A percentile compares a stretch with the other conserved stretches of the same genome.
These are phyloP conservation scores for Scopus umbretta DNA, from an alignment of 2,113 vertebrate genomes.

Conservation along the genomic window DNA sequence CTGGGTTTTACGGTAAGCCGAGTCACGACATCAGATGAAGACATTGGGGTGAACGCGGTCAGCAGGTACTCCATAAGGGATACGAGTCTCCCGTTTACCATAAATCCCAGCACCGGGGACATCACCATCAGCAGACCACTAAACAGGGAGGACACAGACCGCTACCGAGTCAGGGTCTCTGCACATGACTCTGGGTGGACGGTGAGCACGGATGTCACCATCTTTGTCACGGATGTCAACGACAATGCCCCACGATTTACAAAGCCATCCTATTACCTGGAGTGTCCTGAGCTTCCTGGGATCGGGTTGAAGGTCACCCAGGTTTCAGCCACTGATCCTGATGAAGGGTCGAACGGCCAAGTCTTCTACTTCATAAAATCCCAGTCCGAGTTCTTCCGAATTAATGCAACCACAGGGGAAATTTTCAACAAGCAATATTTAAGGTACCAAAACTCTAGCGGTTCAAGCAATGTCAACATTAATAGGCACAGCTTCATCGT, in stretches of 20 bases:
- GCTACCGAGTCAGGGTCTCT: slow-evolving; percentile 89
- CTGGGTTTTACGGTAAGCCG: slow-evolving; percentile 87
- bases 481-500: slow-evolving; percentile 97
- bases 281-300: slow-evolving; percentile 89
- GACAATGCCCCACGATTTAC: slow-evolving; percentile 92
- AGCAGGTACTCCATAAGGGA: slow-evolving; percentile 90
- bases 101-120: slow-evolving; percentile 88
- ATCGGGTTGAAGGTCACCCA: slow-evolving; percentile 83
- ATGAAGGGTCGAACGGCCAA: slow-evolving; percentile 88
- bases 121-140: slow-evolving; percentile 89
- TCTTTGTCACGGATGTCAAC: slow-evolving; percentile 92
- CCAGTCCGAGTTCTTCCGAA: slow-evolving; percentile 93
- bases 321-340: slow-evolving; percentile 88
- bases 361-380: slow-evolving; percentile 96
- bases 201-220: slow-evolving; percentile 93
- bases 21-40: slow-evolving; percentile 95
- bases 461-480: slow-evolving; percentile 81
- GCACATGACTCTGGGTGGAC: slow-evolving; percentile 97
- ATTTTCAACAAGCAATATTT: slow-evolving; percentile 92
- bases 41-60: slow-evolving; percentile 85
- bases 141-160: slow-evolving; percentile 90
- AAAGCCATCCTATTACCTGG: slow-evolving; percentile 90
- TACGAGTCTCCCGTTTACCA: slow-evolving; percentile 84
- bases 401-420: slow-evolving; percentile 88
- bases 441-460: slow-evolving; percentile 86